Percentiles rank a stretch among this genome's conserved stretches.
These are phyloP conservation scores for Amblyjoppa proteus DNA, from an alignment of 2,888 invertebrate species.

Conservation along the genomic window DNA sequence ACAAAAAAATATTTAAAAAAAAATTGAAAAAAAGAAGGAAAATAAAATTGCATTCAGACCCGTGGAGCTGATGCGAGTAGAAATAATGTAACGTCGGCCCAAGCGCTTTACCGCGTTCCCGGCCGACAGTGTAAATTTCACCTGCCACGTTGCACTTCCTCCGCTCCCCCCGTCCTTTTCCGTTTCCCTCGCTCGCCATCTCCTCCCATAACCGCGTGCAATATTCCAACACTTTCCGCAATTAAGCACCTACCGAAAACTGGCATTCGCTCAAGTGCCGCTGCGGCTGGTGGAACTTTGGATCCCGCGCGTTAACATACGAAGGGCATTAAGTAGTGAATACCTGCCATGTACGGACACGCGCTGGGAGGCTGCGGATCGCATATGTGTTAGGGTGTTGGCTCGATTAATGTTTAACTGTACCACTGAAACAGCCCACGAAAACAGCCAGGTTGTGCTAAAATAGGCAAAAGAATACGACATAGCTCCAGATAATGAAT, in stretches of 20 bases:
- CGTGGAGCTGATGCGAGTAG: slow-evolving; percentile 75
- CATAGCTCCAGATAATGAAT: neutral
- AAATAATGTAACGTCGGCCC: slow-evolving; percentile 77
- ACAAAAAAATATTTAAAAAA: slow-evolving; percentile 21
- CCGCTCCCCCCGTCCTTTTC: slow-evolving; percentile 21
- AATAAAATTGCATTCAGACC: slow-evolving; percentile 68
- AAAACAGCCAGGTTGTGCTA: neutral
- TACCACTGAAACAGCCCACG: slow-evolving; percentile 38
- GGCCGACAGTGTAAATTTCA: slow-evolving; percentile 78
- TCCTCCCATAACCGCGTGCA: slow-evolving; percentile 47
- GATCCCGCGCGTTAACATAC: slow-evolving; percentile 23
- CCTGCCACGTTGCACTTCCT: slow-evolving; percentile 65
- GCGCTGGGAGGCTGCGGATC: neutral
- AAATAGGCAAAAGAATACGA: neutral
- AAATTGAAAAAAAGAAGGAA: slow-evolving; percentile 36
- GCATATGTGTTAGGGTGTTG: neutral
- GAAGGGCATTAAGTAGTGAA: slow-evolving; percentile 62
- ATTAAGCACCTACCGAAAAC: slow-evolving; percentile 69
- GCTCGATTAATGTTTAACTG: slow-evolving; percentile 47
- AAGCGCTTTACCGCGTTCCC: slow-evolving; percentile 62
- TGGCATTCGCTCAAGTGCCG: slow-evolving; percentile 66
- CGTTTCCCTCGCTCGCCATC: slow-evolving; percentile 10
- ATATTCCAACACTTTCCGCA: slow-evolving; percentile 70
- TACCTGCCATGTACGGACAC: slow-evolving; percentile 6
- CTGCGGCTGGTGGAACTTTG: slow-evolving; percentile 47